Evolutionary conservation across 1,140 invertebrate genomes (phyloP).

Genomic region (Hyposmocoma kahamanoa): DNA sequence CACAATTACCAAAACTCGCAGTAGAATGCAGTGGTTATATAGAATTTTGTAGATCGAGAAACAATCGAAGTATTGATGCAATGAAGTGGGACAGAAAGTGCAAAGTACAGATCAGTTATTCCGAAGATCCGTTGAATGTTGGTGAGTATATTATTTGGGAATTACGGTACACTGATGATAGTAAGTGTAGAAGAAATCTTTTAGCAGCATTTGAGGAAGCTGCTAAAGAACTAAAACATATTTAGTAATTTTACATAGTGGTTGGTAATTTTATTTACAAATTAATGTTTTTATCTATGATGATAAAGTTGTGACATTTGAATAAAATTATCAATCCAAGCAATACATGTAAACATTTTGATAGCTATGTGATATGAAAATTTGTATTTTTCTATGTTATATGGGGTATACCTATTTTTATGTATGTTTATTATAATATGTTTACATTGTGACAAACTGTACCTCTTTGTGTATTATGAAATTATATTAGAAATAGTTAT

Average conservation of each 20-base stretch:
- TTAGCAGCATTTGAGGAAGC: slow-evolving; percentile 68
- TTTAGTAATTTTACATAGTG: slow-evolving; percentile 7
- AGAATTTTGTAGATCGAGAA: slow-evolving; percentile 70
- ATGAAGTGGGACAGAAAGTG: slow-evolving; percentile 75
- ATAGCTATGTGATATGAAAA: slow-evolving; percentile 24
- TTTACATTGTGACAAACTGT: slow-evolving; percentile 20
- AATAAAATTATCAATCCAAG: too few relatives aligned
- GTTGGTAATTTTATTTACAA: too few relatives aligned
- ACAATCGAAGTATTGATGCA: slow-evolving; percentile 59
- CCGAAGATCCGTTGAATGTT: slow-evolving; percentile 58
- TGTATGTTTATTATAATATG: slow-evolving; percentile 14
- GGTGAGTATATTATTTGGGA: slow-evolving; percentile 75
- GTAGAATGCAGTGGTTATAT: slow-evolving; percentile 70
- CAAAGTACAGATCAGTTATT: slow-evolving; percentile 74
- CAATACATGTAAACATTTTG: slow-evolving; percentile 9
- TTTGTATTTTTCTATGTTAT: slow-evolving; percentile 26
- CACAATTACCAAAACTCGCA: slow-evolving; percentile 48
- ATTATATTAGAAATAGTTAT: too few relatives aligned
- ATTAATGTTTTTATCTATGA: neutral
- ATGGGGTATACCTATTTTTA: slow-evolving; percentile 21
- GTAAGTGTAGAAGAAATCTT: slow-evolving; percentile 74
- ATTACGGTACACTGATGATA: slow-evolving; percentile 74
- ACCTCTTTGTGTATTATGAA: slow-evolving; percentile 19
- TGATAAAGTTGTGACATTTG: too few relatives aligned
- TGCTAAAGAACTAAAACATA: slow-evolving; percentile 27